A percentile compares a stretch with the other conserved stretches of the same genome.
phyloP scores from a whole-genome alignment of 2,888 invertebrate genomes.

The Neoitamus cyanurus region DNA sequence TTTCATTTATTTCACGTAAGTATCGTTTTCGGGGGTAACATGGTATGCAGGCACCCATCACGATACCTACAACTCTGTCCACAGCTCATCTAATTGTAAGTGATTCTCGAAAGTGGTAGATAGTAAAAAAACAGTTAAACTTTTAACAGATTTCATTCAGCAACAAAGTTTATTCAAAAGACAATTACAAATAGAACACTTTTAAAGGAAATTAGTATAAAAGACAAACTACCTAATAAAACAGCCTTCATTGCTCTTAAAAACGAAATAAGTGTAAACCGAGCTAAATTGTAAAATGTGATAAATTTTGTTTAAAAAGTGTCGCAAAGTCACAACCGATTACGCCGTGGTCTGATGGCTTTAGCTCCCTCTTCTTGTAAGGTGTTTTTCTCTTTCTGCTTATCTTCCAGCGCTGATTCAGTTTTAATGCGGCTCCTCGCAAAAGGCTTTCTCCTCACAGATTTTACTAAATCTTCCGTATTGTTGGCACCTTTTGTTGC shows the following conservation, averaged over 20 bases:
- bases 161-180: not conserved
- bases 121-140: not conserved
- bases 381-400: not conserved
- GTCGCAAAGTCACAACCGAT: not conserved
- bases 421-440: not conserved
- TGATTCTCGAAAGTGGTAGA: not conserved
- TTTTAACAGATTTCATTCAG: not conserved
- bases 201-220: not conserved
- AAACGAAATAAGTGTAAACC: not conserved
- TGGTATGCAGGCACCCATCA: not conserved
- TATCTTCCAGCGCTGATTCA: not conserved
- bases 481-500: not conserved
- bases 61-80: not conserved
- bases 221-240: conserved; percentile 11
- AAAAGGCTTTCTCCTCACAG: not conserved
- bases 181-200: not conserved
- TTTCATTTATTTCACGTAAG: not conserved
- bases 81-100: not conserved
- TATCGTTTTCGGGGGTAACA: not conserved
- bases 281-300: not conserved
- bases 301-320: not conserved
- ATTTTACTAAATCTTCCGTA: not conserved
- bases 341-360: not conserved
- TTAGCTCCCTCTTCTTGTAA: not conserved
- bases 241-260: conserved; percentile 3